phyloP scores from a whole-genome alignment of 2,113 vertebrate genomes.

The Apteryx mantelli region DNA sequence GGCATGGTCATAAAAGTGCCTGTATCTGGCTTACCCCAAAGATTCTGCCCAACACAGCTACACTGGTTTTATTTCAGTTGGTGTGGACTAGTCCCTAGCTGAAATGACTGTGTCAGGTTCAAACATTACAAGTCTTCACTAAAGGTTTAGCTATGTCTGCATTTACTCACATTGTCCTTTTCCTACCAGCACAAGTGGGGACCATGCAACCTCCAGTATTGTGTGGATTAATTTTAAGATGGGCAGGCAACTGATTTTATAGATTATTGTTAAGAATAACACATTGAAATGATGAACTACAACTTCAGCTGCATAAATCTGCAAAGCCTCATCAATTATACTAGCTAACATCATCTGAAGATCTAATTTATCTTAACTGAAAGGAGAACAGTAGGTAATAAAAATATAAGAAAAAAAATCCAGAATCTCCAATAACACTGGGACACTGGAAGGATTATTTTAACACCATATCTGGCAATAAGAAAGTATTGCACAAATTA shows the following conservation, averaged over 20 bases:
- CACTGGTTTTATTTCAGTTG: neutral
- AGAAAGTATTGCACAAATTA: neutral
- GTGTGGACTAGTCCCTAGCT: accelerated
- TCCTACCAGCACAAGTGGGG: neutral
- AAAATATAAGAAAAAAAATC: slow-evolving; percentile 1
- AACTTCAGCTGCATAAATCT: slow-evolving; percentile 14
- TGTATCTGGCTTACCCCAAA: neutral
- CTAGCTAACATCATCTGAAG: neutral
- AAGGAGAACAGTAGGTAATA: slow-evolving; percentile 25
- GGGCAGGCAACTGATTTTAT: neutral
- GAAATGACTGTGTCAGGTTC: neutral
- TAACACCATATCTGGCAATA: neutral
- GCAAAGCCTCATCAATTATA: slow-evolving; percentile 1
- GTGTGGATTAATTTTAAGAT: neutral
- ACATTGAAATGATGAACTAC: neutral
- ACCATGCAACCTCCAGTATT: neutral
- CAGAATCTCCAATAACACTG: neutral
- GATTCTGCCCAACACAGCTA: neutral
- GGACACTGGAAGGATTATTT: neutral
- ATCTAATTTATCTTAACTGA: slow-evolving; percentile 13
- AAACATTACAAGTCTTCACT: neutral
- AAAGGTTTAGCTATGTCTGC: neutral
- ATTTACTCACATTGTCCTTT: neutral
- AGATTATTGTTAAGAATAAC: neutral
- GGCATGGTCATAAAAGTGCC: neutral